Base-by-base conservation (phyloP, 2,797 vertebrate genomes). In the Platalea minor region DNA sequence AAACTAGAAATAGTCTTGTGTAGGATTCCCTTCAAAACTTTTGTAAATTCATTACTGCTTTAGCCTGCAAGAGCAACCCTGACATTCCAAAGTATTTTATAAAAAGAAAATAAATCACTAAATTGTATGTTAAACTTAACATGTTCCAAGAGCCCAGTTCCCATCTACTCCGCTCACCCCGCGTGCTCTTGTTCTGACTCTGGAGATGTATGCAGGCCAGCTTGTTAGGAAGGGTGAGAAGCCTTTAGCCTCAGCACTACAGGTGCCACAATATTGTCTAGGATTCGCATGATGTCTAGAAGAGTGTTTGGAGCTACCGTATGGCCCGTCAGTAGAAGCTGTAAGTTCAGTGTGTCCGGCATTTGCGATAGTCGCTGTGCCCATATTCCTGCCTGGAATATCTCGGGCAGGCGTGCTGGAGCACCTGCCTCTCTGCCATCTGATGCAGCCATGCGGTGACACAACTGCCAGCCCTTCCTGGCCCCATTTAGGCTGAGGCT, bases 1-100 rank as follows among this genome's bases (percentile, higher is more conserved):
- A 91, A 85, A 65, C 41, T n/a, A 73, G 76, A 82, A 82, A 78
- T 20, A 84, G 45, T 51, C 25, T 76, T 89, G n/a, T 69, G 48
- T 83, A 60, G 74, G 59, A 79, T 48, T 88, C 24, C 15, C 35
- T 91, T 81, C 31, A 50, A 41, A 68, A 53, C 39, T 72, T 85
- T 74, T 77, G 51, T 74, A 33, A 65, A 56, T 67, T 70, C 41
- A 26, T 88, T 78, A 53, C 61, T 75, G 29, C 2, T 2, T 64
- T 84, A 81, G 56, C 28, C 48, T 86, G 57, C 61, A 91, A 68
- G 37, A 84, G 14, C 50, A 89, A 56, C 20, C n/a, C 25, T 90
- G 68, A 45, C 41, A 53, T 75, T 77, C 48, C 33, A 16, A n/a
- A 77, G 33, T 41, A 51, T 59, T 91, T 25, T 7, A 63, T 68